phyloP scores from a whole-genome alignment of 2,888 invertebrate genomes.

The Hydriomena furcata region DNA sequence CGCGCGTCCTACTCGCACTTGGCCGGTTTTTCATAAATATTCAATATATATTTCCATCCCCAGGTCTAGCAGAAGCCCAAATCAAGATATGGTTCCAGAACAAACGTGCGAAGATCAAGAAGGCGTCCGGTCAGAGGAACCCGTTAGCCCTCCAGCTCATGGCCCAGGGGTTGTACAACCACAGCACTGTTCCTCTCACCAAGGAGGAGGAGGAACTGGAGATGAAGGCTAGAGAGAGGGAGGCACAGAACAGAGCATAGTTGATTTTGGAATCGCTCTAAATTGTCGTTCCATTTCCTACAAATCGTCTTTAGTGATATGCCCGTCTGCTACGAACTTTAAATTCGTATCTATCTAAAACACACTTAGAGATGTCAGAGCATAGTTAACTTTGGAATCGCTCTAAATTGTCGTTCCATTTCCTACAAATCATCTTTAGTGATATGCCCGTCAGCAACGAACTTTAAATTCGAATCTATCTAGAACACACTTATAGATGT shows the following conservation, averaged over 20 bases:
- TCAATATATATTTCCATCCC: not conserved
- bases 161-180: conserved; percentile 97
- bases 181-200: conserved; percentile 85
- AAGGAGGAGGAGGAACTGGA: conserved; percentile 89
- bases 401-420: too few species aligned
- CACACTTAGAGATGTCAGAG: too few species aligned
- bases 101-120: conserved; percentile 98
- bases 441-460: too few species aligned
- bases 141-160: conserved; percentile 94
- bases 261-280: not conserved
- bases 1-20: too few species aligned
- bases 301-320: too few species aligned
- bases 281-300: too few species aligned
- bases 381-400: conserved; percentile 34
- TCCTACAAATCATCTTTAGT: too few species aligned
- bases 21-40: not conserved
- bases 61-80: conserved; percentile 95
- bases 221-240: conserved; percentile 75
- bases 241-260: conserved; percentile 65
- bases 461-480: too few species aligned
- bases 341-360: too few species aligned
- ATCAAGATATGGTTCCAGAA: conserved; percentile 99
- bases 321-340: too few species aligned
- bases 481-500: too few species aligned
- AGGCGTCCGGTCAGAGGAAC: conserved; percentile 92